Evolutionary conservation across 2,113 vertebrate genomes (phyloP).

Genomic region (Mastomys coucha): DNA sequence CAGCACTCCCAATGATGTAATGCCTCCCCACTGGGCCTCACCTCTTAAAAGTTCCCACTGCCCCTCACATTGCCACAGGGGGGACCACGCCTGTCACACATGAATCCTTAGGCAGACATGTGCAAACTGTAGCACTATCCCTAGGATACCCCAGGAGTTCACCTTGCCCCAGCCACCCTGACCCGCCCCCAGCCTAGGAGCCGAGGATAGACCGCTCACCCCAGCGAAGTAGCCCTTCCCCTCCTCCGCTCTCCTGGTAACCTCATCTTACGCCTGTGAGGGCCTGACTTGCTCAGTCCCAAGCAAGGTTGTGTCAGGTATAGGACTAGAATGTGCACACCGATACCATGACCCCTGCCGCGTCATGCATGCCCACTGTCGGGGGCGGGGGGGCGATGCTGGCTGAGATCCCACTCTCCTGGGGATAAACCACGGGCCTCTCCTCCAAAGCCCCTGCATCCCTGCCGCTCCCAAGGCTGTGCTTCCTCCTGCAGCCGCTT

Average conservation of each 20-base stretch:
- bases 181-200: not conserved
- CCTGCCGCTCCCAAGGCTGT: not conserved
- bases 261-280: not conserved
- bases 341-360: not conserved
- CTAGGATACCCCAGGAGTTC: not conserved
- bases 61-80: not conserved
- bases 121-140: too few species aligned
- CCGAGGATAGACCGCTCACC: not conserved
- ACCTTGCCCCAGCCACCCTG: not conserved
- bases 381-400: too few species aligned
- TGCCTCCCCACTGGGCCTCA: not conserved
- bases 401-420: not conserved
- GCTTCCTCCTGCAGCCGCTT: slow-evolving; percentile 85
- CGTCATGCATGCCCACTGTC: too few species aligned
- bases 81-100: not conserved
- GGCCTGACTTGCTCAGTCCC: not conserved
- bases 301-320: not conserved
- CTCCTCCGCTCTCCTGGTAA: not conserved
- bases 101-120: not conserved
- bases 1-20: not conserved
- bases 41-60: not conserved
- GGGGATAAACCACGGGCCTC: not conserved
- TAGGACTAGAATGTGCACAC: not conserved
- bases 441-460: not conserved
- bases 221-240: not conserved